Base-by-base conservation (phyloP, 2,888 invertebrate species). In the Phania funesta region DNA sequence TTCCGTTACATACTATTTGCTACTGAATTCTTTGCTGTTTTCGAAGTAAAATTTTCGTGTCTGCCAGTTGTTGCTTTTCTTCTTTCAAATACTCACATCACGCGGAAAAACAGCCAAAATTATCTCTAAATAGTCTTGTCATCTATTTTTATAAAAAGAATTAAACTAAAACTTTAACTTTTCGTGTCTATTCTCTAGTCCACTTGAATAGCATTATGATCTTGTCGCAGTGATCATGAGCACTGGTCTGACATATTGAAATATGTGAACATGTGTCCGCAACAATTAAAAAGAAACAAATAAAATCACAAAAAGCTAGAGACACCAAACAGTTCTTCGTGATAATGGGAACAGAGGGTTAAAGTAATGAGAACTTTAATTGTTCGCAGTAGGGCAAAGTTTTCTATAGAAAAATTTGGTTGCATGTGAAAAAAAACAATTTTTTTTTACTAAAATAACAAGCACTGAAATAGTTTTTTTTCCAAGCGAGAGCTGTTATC, bases 221-320 rank as follows among this genome's bases (percentile, higher is more conserved):
- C 24, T 38, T 26, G 11, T 16, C 24, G 48, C n/a, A n/a, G 50
- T 50, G 22, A 65, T 50, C n/a, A 64, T 32, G 5, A 35, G n/a
- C 35, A 38, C 4, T 3, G 11, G 35, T 13, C 11, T 38, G 4
- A 20, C 20, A 18, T 44, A 20, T 50, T 62, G 50, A n/a, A 41
- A 46, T 32, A 67, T 58, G 41, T 32, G 35, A 54, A 62, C 11
- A 64, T 48, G 60, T 62, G 71, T 67, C 58, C 24, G 32, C 52
- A 54, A 54, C 29, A 73, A 64, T 73, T 64, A 64, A 22, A 62
- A 26, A 50, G 7, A 65, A 74, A 74, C 6, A 22, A 68, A 44
- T 38, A 32, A 29, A 13, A 13, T 11, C 0, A n/a, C 11, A 13
- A 13, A 7, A 26, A 41, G 26, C 13, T 18, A 8, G 13, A 24